phyloP scores from a whole-genome alignment of 2,888 invertebrate species.

The Amaurobius ferox region DNA sequence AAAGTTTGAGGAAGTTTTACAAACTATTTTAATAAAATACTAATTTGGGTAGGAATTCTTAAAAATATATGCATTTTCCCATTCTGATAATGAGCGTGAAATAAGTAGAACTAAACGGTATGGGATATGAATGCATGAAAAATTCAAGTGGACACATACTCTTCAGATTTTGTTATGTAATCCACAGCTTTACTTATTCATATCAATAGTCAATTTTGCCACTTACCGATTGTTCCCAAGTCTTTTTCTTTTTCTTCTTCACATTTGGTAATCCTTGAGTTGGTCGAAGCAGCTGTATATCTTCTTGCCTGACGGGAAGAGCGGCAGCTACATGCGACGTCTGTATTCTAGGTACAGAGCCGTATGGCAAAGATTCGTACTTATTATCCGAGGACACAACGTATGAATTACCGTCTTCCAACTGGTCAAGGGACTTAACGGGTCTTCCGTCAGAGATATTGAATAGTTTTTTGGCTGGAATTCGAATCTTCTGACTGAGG shows the following conservation, averaged over 20 bases:
- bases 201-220: no score
- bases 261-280: constrained; percentile 5
- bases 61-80: no score
- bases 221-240: not conserved
- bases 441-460: constrained; percentile 94
- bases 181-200: no score
- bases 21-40: no score
- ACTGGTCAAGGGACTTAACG: constrained; percentile 88
- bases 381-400: constrained; percentile 94
- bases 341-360: constrained; percentile 55
- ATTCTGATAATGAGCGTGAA: no score
- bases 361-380: constrained; percentile 81
- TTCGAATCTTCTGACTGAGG: constrained; percentile 26
- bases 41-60: no score
- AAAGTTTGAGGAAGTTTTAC: no score
- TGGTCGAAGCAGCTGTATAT: constrained; percentile 73
- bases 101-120: no score
- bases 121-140: no score
- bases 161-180: no score
- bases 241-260: constrained; percentile 36
- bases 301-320: constrained; percentile 64
- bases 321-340: constrained; percentile 47
- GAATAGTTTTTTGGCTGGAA: constrained; percentile 79
- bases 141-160: no score
- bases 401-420: constrained; percentile 95